A percentile compares a stretch with the other conserved stretches of the same genome.
Evolutionary conservation across 1,140 invertebrate genomes (phyloP).

Genomic region (Bombus impatiens): DNA sequence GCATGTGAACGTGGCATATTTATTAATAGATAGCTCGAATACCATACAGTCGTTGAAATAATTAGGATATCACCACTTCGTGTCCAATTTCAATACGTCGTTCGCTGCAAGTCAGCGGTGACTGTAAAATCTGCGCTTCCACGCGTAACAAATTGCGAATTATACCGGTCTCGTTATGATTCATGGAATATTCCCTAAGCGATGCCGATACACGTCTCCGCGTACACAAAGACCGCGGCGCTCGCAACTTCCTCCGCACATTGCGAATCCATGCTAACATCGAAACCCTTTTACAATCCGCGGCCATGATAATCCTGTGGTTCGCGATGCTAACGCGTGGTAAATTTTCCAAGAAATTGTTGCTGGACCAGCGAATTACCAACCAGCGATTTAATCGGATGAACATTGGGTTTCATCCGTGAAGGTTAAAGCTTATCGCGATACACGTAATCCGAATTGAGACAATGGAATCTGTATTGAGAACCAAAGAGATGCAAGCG

Average conservation of each 20-base stretch:
- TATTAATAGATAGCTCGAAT: not conserved
- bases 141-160: constrained; percentile 65
- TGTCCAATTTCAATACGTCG: constrained; percentile 17
- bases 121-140: constrained; percentile 46
- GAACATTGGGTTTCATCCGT: not conserved
- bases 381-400: not conserved
- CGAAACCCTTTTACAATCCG: constrained; percentile 66
- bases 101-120: not conserved
- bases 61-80: constrained; percentile 23
- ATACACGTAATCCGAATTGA: not conserved
- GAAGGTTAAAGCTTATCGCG: not conserved
- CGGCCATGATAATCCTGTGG: constrained; percentile 54
- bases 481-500: not conserved
- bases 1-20: no score
- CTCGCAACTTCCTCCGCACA: constrained; percentile 14
- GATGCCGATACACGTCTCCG: not conserved
- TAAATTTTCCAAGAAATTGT: constrained; percentile 63
- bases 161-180: constrained; percentile 63
- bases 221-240: constrained; percentile 20
- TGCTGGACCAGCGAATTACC: constrained; percentile 30
- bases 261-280: constrained; percentile 58
- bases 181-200: constrained; percentile 65
- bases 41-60: constrained; percentile 9
- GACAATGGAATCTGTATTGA: not conserved
- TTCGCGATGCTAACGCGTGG: constrained; percentile 54